Conservation (phyloP, 2,113 vertebrate species). For the Pontoporia blainvillei region DNA sequence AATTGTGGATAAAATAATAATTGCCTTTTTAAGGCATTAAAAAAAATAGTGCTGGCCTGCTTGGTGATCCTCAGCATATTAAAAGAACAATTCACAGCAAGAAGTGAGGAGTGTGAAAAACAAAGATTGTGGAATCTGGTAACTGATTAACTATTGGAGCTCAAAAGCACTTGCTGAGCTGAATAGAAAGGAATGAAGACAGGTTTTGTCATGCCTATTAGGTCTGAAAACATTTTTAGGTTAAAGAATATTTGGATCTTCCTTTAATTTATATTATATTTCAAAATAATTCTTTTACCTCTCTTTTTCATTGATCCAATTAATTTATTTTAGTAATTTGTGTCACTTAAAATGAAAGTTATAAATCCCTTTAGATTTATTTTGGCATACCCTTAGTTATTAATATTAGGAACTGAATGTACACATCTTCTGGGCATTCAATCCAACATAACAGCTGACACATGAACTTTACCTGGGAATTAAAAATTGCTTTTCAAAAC, state of each 20-base stretch:
- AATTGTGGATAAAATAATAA: slow-evolving; percentile 55
- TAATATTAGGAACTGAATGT: neutral
- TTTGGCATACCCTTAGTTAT: neutral
- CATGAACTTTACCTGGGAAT: slow-evolving; percentile 17
- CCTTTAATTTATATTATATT: slow-evolving; percentile 49
- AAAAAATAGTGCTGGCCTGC: slow-evolving; percentile 8
- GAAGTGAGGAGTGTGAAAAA: slow-evolving; percentile 78
- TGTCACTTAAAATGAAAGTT: slow-evolving; percentile 41
- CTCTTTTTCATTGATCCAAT: neutral
- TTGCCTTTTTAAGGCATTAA: slow-evolving; percentile 43
- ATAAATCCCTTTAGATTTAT: neutral
- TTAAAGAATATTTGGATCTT: slow-evolving; percentile 76
- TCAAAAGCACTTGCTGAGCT: slow-evolving; percentile 80
- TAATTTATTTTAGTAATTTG: slow-evolving; percentile 38
- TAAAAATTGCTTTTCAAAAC: neutral
- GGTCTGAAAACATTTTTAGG: slow-evolving; percentile 80
- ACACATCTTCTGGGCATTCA: neutral
- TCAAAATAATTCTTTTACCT: slow-evolving; percentile 49
- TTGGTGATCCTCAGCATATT: slow-evolving; percentile 61
- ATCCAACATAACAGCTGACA: slow-evolving; percentile 21
- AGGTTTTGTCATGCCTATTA: slow-evolving; percentile 87
- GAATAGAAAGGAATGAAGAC: slow-evolving; percentile 89
- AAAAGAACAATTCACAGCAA: slow-evolving; percentile 75
- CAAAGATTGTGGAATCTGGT: slow-evolving; percentile 83
- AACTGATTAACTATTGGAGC: slow-evolving; percentile 86